Conservation (phyloP, 2,113 vertebrate genomes). For the Rhabdornis inornatus region DNA sequence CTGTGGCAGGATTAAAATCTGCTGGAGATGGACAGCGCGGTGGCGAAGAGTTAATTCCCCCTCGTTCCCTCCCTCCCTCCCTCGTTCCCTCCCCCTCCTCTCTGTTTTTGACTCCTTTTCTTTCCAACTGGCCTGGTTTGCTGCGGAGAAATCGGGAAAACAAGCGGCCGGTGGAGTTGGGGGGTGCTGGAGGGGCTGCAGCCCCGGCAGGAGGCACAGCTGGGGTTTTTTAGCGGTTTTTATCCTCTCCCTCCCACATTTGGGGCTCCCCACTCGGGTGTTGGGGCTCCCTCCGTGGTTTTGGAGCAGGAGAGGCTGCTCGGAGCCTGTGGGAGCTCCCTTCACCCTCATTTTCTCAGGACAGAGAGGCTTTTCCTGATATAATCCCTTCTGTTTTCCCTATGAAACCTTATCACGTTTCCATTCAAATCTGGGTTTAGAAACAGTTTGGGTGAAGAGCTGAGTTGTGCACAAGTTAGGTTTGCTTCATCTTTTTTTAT, state of each 20-base stretch:
- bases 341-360: fast-evolving
- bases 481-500: not conserved
- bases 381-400: not conserved
- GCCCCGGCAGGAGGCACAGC: not conserved
- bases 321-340: not conserved
- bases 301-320: not conserved
- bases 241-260: fast-evolving
- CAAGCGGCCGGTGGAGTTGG: not conserved
- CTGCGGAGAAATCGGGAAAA: conserved; percentile 40
- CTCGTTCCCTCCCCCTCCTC: not conserved
- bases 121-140: conserved; percentile 37
- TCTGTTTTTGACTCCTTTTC: conserved; percentile 10
- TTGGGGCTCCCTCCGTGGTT: fast-evolving
- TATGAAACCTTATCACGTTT: not conserved
- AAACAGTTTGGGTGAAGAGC: not conserved
- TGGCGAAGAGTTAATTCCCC: conserved; percentile 30
- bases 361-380: not conserved
- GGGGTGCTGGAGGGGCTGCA: not conserved
- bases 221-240: not conserved
- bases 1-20: not conserved
- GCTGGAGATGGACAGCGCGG: not conserved
- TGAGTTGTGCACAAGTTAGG: not conserved
- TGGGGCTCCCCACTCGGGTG: fast-evolving
- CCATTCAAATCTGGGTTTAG: not conserved
- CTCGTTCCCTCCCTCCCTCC: not conserved